Conservation (phyloP, 1,140 invertebrate genomes). For the Ostrea edulis region DNA sequence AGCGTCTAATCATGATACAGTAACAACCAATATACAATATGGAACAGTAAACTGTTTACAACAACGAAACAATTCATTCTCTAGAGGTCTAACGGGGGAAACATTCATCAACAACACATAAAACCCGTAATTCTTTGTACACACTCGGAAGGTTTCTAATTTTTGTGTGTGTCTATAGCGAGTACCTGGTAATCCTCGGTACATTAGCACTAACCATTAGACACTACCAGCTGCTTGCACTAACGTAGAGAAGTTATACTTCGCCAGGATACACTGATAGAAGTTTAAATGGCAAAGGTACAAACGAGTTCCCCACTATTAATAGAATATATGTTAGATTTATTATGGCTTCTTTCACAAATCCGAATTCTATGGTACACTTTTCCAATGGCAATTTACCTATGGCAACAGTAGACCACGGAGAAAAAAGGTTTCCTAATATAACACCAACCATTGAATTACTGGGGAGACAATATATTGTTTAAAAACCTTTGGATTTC, state of each 20-base stretch:
- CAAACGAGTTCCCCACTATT: not conserved
- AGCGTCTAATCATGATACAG: not conserved
- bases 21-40: slow-evolving; percentile 31
- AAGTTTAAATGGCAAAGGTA: not conserved
- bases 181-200: not conserved
- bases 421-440: not conserved
- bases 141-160: slow-evolving; percentile 1
- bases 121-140: slow-evolving; percentile 31
- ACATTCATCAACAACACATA: slow-evolving; percentile 24
- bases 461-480: not conserved
- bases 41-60: slow-evolving; percentile 7
- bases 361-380: not conserved
- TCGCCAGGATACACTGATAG: not conserved
- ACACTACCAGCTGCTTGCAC: slow-evolving; percentile 15
- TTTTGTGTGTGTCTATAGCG: not conserved
- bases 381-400: slow-evolving; percentile 10
- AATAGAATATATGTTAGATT: not conserved
- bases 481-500: slow-evolving; percentile 9
- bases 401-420: slow-evolving; percentile 34
- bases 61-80: not conserved
- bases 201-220: slow-evolving; percentile 28
- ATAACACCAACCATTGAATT: not conserved
- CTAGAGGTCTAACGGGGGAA: not conserved
- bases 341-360: slow-evolving; percentile 10
- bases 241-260: not conserved